These are phyloP conservation scores for Malurus cyaneus DNA, from an alignment of 2,113 vertebrate genomes.

Conservation along the genomic window DNA sequence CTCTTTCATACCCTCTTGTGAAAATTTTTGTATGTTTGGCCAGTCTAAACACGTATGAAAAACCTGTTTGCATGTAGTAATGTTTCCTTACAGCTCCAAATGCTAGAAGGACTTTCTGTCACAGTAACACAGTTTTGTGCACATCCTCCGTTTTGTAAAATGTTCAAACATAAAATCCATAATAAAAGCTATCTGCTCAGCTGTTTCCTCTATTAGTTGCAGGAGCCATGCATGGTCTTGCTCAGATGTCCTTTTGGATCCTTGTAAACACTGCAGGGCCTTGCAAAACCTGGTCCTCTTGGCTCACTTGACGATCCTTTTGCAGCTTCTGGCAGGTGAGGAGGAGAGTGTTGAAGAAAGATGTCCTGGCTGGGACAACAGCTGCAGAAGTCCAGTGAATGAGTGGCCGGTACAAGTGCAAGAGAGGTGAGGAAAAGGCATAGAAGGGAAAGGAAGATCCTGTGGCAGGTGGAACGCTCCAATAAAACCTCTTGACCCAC, in stretches of 20 bases:
- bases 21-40: neutral
- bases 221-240: neutral
- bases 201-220: neutral
- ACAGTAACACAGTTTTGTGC: neutral
- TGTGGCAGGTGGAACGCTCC: neutral
- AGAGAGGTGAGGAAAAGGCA: neutral
- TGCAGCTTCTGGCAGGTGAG: neutral
- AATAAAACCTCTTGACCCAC: neutral
- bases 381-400: neutral
- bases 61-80: neutral
- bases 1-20: neutral
- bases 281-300: neutral
- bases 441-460: neutral
- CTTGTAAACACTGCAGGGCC: rapidly evolving
- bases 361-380: neutral
- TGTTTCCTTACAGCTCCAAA: neutral
- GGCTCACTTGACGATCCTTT: neutral
- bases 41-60: neutral
- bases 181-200: rapidly evolving
- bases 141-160: neutral
- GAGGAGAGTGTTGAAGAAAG: neutral
- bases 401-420: neutral
- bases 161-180: neutral
- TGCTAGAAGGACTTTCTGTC: neutral
- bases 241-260: neutral